These are phyloP conservation scores for Corynorhinus townsendii DNA, from an alignment of 2,113 vertebrate species.

Conservation along the genomic window DNA sequence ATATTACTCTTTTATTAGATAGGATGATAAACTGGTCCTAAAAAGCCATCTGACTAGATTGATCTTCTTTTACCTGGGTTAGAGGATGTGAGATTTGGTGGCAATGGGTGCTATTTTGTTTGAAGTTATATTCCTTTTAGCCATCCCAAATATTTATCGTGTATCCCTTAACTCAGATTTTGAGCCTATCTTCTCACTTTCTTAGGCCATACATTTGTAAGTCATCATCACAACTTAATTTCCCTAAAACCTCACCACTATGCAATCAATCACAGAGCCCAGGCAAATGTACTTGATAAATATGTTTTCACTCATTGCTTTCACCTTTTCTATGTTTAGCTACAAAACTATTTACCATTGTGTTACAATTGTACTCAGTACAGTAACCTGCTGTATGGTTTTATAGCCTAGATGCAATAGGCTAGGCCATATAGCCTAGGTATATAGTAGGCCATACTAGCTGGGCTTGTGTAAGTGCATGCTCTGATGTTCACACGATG, in stretches of 20 bases:
- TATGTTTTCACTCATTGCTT: background rate
- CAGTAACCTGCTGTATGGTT: background rate
- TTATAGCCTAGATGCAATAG: background rate
- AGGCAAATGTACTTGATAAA: background rate
- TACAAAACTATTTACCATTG: background rate
- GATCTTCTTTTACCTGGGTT: background rate
- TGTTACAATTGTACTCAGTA: background rate
- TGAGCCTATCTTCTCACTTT: background rate
- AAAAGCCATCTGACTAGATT: background rate
- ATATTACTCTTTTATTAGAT: no score
- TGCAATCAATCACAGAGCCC: background rate
- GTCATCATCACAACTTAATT: background rate
- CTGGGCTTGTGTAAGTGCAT: background rate
- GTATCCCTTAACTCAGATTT: background rate
- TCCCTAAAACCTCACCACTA: no score
- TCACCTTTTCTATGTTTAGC: background rate
- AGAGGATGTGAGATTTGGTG: accelerated
- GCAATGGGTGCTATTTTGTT: background rate
- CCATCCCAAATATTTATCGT: background rate
- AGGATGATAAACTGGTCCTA: background rate
- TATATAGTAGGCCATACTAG: background rate
- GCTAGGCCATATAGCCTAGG: background rate
- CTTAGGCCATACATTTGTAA: background rate
- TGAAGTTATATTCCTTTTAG: background rate
- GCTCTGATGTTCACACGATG: background rate